A percentile compares a stretch with the other conserved stretches of the same genome.
These are phyloP conservation scores for Probosciger aterrimus DNA, from an alignment of 2,113 vertebrate species.

Conservation along the genomic window DNA sequence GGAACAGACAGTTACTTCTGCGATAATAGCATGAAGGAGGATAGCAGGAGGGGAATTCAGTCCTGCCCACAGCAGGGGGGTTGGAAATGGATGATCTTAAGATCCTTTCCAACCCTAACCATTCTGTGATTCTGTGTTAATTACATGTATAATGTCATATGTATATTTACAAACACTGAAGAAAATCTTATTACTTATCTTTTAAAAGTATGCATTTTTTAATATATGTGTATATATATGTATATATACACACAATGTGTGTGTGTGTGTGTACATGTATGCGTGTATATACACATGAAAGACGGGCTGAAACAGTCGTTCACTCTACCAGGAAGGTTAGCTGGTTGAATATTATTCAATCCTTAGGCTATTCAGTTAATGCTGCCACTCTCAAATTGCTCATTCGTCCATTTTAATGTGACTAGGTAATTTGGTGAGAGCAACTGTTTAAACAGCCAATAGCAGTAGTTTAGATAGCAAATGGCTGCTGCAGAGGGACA, in stretches of 20 bases:
- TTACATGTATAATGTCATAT: background rate
- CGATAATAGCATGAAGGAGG: rapidly evolving
- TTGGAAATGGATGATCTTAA: background rate
- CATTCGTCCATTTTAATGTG: background rate
- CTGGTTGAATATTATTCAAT: background rate
- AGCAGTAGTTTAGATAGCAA: background rate
- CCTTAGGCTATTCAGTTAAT: background rate
- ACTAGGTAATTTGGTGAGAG: too few relatives aligned
- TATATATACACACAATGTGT: background rate
- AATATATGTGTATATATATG: background rate
- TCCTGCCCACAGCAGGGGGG: background rate
- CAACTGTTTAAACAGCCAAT: background rate
- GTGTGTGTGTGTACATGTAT: too few relatives aligned
- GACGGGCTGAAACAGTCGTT: background rate
- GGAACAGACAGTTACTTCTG: too few relatives aligned
- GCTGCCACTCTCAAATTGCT: too few relatives aligned
- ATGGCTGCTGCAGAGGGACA: too few relatives aligned
- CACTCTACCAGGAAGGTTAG: background rate
- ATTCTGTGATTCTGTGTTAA: background rate
- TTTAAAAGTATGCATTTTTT: background rate
- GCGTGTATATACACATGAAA: background rate
- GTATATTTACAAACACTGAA: too few relatives aligned
- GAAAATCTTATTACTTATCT: background rate
- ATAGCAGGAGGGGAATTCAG: background rate
- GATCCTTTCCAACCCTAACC: background rate